These are phyloP conservation scores for Heteromormyrus szaboi DNA, from an alignment of 2,797 vertebrate species.

Conservation along the genomic window DNA sequence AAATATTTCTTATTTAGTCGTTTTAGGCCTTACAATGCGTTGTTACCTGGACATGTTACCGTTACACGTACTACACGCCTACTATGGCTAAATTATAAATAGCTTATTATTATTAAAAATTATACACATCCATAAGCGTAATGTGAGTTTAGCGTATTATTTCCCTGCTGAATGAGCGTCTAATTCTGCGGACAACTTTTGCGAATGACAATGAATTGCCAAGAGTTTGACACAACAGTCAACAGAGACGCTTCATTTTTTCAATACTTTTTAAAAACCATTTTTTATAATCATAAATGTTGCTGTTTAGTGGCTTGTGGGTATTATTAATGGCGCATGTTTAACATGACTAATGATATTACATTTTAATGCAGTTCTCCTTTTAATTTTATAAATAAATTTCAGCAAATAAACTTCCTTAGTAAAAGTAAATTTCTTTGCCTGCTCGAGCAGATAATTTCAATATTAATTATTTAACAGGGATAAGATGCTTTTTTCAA, in stretches of 20 bases:
- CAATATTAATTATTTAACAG: background rate
- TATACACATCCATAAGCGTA: background rate
- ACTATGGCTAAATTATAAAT: background rate
- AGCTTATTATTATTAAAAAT: background rate
- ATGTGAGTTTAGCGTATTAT: background rate
- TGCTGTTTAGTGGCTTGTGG: background rate
- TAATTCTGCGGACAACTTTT: background rate
- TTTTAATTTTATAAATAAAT: background rate
- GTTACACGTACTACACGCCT: background rate
- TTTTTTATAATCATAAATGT: background rate
- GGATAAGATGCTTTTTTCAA: background rate
- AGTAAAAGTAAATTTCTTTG: background rate
- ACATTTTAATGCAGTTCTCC: background rate
- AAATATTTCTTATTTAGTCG: background rate
- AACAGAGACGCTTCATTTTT: background rate
- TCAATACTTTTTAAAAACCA: background rate
- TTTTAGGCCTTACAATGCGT: background rate
- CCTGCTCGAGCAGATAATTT: background rate
- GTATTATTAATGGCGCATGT: background rate
- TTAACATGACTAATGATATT: background rate
- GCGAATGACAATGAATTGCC: background rate
- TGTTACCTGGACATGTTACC: background rate
- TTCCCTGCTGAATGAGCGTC: background rate
- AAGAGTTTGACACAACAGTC: background rate
- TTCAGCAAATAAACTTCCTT: background rate